Percentiles rank a stretch among this genome's conserved stretches.
phyloP scores from a whole-genome alignment of 1,140 invertebrate genomes.

The Hyphantria cunea region DNA sequence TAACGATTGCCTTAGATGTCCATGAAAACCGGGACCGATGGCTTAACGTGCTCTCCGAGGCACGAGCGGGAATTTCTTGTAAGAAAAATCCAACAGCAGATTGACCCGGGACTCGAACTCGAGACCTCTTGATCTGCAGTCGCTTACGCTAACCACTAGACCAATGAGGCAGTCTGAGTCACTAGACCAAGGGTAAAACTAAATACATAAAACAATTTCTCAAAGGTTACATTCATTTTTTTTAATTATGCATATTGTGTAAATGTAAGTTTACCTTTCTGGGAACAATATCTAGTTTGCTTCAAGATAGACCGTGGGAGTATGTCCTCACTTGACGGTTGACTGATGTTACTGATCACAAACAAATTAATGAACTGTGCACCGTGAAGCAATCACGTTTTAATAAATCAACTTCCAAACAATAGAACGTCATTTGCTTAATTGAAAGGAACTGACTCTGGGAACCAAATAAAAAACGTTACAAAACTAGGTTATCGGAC shows the following conservation, averaged over 20 bases:
- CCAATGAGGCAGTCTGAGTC: too few species aligned
- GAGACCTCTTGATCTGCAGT: too few species aligned
- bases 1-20: too few species aligned
- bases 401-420: constrained; percentile 33
- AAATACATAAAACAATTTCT: background rate
- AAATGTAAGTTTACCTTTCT: constrained; percentile 39
- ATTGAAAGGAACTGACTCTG: constrained; percentile 30
- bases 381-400: constrained; percentile 43
- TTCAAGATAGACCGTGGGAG: constrained; percentile 57
- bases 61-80: too few species aligned
- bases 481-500: too few species aligned
- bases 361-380: constrained; percentile 57
- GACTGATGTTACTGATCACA: constrained; percentile 73
- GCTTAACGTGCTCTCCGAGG: too few species aligned
- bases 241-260: constrained; percentile 3
- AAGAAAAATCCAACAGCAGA: too few species aligned
- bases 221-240: constrained; percentile 30
- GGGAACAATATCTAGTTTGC: constrained; percentile 41
- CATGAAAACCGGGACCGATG: too few species aligned
- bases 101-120: too few species aligned
- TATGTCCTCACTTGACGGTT: constrained; percentile 54
- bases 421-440: constrained; percentile 32
- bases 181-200: background rate
- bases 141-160: too few species aligned
- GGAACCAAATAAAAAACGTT: constrained; percentile 33